These are phyloP conservation scores for Drosophila jambulina DNA, from an alignment of 1,140 invertebrate species.

Conservation along the genomic window DNA sequence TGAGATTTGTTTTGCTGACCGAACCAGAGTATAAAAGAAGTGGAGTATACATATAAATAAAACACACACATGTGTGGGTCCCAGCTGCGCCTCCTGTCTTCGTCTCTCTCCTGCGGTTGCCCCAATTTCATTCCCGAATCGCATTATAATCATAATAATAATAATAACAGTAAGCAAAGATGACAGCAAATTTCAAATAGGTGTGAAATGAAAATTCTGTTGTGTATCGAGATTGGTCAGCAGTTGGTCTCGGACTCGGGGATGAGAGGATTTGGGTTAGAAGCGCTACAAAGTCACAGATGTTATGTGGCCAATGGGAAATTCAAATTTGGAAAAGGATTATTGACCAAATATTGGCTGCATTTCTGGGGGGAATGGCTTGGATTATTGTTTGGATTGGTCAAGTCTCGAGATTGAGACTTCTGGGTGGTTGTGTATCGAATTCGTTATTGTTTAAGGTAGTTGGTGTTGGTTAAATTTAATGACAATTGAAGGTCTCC, in stretches of 20 bases:
- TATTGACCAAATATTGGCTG: slow-evolving; percentile 52
- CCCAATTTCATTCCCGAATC: slow-evolving; percentile 70
- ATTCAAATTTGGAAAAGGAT: slow-evolving; percentile 68
- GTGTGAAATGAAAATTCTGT: slow-evolving; percentile 62
- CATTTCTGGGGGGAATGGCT: neutral
- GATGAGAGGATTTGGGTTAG: slow-evolving; percentile 15
- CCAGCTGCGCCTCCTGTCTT: slow-evolving; percentile 43
- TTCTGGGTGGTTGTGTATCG: neutral
- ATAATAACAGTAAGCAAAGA: slow-evolving; percentile 61
- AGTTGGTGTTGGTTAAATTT: neutral
- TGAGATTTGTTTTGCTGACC: slow-evolving; percentile 77
- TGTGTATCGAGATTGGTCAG: slow-evolving; percentile 45
- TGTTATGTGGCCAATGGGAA: slow-evolving; percentile 50
- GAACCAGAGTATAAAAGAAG: slow-evolving; percentile 31
- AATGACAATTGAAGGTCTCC: neutral
- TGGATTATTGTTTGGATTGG: slow-evolving; percentile 24
- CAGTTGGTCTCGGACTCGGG: slow-evolving; percentile 28
- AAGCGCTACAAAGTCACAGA: slow-evolving; percentile 52
- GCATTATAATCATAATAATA: slow-evolving; percentile 79
- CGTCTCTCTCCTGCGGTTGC: slow-evolving; percentile 39
- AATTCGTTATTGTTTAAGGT: neutral
- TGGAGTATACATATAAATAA: slow-evolving; percentile 13
- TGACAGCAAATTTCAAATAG: slow-evolving; percentile 62
- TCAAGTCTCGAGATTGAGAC: slow-evolving; percentile 1
- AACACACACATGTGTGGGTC: slow-evolving; percentile 47